These are phyloP conservation scores for Labeo catla DNA, from an alignment of 2,113 vertebrate genomes.

Conservation along the genomic window DNA sequence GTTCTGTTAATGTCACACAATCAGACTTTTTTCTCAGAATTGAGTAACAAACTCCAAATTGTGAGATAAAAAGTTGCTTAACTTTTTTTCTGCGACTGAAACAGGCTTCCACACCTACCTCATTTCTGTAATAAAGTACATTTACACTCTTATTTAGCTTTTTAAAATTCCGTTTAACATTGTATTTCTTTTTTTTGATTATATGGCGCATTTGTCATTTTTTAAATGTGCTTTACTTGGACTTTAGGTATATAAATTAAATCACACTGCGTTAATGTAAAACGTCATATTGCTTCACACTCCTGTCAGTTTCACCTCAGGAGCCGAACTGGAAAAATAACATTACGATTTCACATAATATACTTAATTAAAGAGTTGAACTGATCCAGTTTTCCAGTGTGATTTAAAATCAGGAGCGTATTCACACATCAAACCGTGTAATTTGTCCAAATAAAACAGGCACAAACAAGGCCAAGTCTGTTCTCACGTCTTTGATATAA, in stretches of 20 bases:
- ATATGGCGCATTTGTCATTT: neutral
- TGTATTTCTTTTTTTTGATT: neutral
- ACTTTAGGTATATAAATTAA: neutral
- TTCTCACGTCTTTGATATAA: slow-evolving; percentile 24
- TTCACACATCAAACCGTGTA: slow-evolving; percentile 10
- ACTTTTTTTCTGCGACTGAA: too few relatives aligned
- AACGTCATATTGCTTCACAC: neutral
- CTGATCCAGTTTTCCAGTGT: neutral
- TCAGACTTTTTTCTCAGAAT: neutral
- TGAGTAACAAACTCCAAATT: too few relatives aligned
- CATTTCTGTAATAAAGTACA: neutral
- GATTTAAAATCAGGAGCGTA: neutral
- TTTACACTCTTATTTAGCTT: neutral
- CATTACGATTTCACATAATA: neutral
- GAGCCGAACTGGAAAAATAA: neutral
- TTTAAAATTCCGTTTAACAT: neutral
- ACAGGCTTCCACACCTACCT: neutral
- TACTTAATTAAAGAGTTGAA: slow-evolving; percentile 1
- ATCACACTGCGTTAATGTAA: neutral
- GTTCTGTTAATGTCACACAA: neutral
- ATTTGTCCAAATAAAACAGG: slow-evolving; percentile 18
- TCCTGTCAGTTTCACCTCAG: neutral
- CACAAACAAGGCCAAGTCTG: neutral
- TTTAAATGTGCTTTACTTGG: neutral
- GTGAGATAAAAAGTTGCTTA: too few relatives aligned